Base-by-base conservation (phyloP, 2,113 vertebrate species). In the Marmota flaviventris region DNA sequence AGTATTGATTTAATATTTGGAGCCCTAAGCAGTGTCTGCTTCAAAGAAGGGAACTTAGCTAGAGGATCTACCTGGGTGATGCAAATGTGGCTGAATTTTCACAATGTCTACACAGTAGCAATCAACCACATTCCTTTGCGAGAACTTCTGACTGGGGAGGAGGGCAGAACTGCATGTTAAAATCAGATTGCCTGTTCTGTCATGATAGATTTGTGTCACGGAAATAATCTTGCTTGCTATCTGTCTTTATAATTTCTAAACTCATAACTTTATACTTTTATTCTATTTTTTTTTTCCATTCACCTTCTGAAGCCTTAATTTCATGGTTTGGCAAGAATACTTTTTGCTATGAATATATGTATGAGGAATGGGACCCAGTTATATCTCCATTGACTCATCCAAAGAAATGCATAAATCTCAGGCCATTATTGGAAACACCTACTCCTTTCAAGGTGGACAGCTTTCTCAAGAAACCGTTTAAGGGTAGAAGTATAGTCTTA, bases 261-360 rank as follows among this genome's bases (percentile, higher is more conserved):
- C 82, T 89, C 45, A 84, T n/a, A 82, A 79, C 89, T 93, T 86
- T 83, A 78, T 56, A 77, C 13, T 85, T 97, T 48, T 76, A 83
- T 75, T 93, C 8, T 65, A 69, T 39, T 63, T 82, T 83, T 82
- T 83, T 82, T 75, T 84, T 69, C 48, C 20, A 79, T 77, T 96
- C 51, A 78, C 32, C 12, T 91, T 93, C 53, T 67, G 76, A 84
- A 88, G 17, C 27, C 56, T 89, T 92, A 84, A 84, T 92, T 95
- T 82, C 18, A 24, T 63, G 65, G 32, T 32, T 95, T 91, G 10
- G 34, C 51, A 79, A 58, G 17, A 85, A 75, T 92, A 37, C 14
- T 6, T 88, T 93, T 93, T 86, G 48, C 29, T 82, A n/a, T 92
- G 69, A 97, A 94, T 88, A 85, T 92, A 82, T 94, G 56, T 42